A percentile compares a stretch with the other conserved stretches of the same genome.
These are phyloP conservation scores for Aratinga solstitialis DNA, from an alignment of 2,797 vertebrate species.

Conservation along the genomic window DNA sequence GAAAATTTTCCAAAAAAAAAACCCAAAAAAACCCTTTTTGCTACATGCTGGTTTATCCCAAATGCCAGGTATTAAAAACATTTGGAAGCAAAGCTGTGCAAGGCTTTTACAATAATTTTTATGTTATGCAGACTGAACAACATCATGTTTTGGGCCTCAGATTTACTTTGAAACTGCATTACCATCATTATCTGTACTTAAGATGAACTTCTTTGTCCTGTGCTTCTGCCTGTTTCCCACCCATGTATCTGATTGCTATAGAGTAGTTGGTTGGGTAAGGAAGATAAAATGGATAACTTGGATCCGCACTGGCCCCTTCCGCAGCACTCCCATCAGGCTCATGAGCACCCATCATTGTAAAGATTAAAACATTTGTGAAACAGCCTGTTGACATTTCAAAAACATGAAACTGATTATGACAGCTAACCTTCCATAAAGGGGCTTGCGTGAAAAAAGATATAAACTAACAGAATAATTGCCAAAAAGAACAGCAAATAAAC, in stretches of 20 bases:
- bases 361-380: background rate
- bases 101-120: background rate
- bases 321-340: background rate
- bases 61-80: background rate
- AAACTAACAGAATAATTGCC: background rate
- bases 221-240: background rate
- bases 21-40: background rate
- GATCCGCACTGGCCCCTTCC: background rate
- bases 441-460: slow-evolving; percentile 35
- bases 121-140: background rate
- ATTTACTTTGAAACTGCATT: background rate
- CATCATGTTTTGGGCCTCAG: background rate
- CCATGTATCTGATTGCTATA: background rate
- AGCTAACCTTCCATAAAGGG: slow-evolving; percentile 21
- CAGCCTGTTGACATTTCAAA: background rate
- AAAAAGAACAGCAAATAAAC: background rate
- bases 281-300: rapidly evolving
- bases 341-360: rapidly evolving
- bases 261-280: rapidly evolving
- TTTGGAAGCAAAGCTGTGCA: background rate
- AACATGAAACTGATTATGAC: background rate
- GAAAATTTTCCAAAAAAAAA: background rate
- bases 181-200: background rate
- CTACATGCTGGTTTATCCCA: background rate
- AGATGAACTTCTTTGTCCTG: background rate